Evolutionary conservation across 2,888 invertebrate genomes (phyloP).

Genomic region (Apocheima hispidaria): DNA sequence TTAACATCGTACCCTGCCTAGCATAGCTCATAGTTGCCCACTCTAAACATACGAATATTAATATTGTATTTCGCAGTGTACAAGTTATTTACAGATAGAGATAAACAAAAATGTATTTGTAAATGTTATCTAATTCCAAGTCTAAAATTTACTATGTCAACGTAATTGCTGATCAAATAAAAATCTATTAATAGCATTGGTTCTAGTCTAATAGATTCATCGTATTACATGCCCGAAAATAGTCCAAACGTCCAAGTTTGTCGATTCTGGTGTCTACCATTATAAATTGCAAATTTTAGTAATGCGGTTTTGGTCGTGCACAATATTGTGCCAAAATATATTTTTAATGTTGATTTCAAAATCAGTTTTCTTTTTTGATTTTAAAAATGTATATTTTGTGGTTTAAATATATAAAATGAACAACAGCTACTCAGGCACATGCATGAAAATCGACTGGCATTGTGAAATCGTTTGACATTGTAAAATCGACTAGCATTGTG

Average conservation of each 20-base stretch:
- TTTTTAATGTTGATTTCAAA: too few species aligned
- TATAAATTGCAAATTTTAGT: not conserved
- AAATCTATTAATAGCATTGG: not conserved
- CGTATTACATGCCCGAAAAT: not conserved
- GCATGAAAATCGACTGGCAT: too few species aligned
- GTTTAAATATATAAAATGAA: too few species aligned
- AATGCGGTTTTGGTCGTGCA: not conserved
- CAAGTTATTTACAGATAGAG: conserved; percentile 15
- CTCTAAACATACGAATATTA: not conserved
- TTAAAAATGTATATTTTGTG: not conserved
- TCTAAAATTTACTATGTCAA: conserved; percentile 11
- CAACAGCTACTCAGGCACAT: too few species aligned
- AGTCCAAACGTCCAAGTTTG: not conserved
- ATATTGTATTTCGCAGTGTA: not conserved
- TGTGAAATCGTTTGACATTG: too few species aligned
- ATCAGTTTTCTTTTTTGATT: not conserved
- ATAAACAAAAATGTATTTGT: conserved; percentile 3
- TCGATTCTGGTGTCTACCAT: not conserved
- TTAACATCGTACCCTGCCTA: not conserved
- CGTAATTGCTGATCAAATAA: not conserved
- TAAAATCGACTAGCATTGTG: not conserved
- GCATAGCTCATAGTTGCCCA: not conserved
- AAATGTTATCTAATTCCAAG: conserved; percentile 23
- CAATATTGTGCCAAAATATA: not conserved
- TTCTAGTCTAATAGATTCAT: conserved; percentile 5